These are phyloP conservation scores for Rhadina sibilatrix DNA, from an alignment of 2,113 vertebrate genomes.

Conservation along the genomic window DNA sequence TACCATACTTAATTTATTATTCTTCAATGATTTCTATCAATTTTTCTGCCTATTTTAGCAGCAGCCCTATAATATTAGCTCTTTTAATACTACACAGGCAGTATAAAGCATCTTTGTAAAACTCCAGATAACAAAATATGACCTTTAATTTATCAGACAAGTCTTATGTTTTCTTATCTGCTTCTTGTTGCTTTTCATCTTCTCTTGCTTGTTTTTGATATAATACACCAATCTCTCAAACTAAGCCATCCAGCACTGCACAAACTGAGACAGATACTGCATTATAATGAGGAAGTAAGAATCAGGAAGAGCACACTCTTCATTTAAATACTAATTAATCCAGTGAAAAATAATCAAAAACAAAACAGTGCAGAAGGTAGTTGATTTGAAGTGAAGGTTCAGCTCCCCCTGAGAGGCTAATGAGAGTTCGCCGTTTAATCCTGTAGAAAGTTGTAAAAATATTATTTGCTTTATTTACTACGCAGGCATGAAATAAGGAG, in stretches of 20 bases:
- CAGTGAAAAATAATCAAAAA: neutral
- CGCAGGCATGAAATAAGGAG: neutral
- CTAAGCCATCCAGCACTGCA: neutral
- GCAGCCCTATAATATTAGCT: slow-evolving; percentile 17
- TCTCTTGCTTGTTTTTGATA: slow-evolving; percentile 44
- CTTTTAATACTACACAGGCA: slow-evolving; percentile 30
- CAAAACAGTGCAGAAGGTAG: neutral
- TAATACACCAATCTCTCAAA: neutral
- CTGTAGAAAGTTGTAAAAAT: neutral
- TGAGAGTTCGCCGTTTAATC: neutral
- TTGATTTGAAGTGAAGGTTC: slow-evolving; percentile 2
- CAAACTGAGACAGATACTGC: neutral
- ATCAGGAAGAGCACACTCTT: neutral
- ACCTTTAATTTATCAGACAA: slow-evolving; percentile 67
- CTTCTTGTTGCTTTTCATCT: slow-evolving; percentile 58
- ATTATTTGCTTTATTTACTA: neutral
- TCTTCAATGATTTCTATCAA: slow-evolving; percentile 31
- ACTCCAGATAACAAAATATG: slow-evolving; percentile 26
- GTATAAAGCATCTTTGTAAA: slow-evolving; percentile 37
- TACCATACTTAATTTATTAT: slow-evolving; percentile 1
- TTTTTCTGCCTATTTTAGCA: slow-evolving; percentile 30
- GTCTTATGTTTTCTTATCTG: slow-evolving; percentile 59
- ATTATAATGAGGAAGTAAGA: neutral
- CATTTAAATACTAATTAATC: slow-evolving; percentile 48
- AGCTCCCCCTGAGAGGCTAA: neutral